Evolutionary conservation across 2,888 invertebrate species (phyloP).

Genomic region (Nomada fabriciana): DNA sequence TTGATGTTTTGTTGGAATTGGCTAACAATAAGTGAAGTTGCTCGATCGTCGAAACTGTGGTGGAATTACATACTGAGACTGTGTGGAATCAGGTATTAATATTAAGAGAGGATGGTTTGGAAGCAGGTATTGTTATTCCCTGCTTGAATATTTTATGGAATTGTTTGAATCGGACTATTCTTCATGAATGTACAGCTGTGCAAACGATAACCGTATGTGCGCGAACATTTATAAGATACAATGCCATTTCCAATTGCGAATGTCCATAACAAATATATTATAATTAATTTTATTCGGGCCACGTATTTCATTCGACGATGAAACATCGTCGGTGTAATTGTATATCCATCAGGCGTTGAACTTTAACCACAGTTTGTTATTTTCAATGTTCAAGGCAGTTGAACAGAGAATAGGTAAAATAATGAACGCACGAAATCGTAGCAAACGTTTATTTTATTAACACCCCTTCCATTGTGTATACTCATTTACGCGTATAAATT

Average conservation of each 20-base stretch:
- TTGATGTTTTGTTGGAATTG: too few species aligned
- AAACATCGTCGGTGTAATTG: conserved; percentile 26
- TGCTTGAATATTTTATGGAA: too few species aligned
- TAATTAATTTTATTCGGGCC: conserved; percentile 16
- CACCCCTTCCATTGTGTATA: conserved; percentile 3
- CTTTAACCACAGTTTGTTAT: conserved; percentile 14
- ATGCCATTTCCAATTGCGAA: background rate
- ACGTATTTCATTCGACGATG: conserved; percentile 3
- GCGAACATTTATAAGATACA: background rate
- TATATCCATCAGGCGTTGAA: background rate
- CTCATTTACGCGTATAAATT: background rate
- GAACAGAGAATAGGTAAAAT: conserved; percentile 12
- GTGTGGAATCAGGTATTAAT: too few species aligned
- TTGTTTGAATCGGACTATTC: too few species aligned
- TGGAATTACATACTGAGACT: too few species aligned
- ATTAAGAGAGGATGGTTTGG: too few species aligned
- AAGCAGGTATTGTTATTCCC: too few species aligned
- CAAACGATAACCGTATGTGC: background rate
- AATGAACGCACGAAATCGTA: background rate
- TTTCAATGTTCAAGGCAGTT: background rate
- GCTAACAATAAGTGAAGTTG: too few species aligned
- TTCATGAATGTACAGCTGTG: too few species aligned
- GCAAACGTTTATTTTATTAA: conserved; percentile 11
- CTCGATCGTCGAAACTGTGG: too few species aligned
- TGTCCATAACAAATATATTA: conserved; percentile 4